Conservation (phyloP, 2,888 invertebrate species). For the Cybosia mesomella region DNA sequence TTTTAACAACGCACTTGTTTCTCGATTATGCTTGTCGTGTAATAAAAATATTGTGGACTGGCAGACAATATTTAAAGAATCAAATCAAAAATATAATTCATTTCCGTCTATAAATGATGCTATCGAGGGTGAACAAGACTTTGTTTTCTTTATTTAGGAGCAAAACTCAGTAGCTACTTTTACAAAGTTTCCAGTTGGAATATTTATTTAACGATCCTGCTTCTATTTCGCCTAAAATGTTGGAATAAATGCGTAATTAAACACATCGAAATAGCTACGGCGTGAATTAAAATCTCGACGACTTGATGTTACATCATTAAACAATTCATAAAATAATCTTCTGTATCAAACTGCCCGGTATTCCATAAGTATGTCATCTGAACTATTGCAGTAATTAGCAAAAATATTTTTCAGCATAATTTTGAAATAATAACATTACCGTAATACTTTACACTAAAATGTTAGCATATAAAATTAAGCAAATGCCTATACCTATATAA, state of each 20-base stretch:
- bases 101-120: slow-evolving; percentile 50
- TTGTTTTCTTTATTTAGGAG: slow-evolving; percentile 58
- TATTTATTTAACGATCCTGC: slow-evolving; percentile 69
- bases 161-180: slow-evolving; percentile 58
- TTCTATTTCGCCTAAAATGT: slow-evolving; percentile 37
- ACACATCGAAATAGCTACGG: slow-evolving; percentile 37
- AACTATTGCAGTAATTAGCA: slow-evolving; percentile 12
- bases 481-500: background rate
- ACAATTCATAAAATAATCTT: slow-evolving; percentile 18
- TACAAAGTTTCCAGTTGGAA: slow-evolving; percentile 57
- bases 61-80: slow-evolving; percentile 22
- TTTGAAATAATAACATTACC: background rate
- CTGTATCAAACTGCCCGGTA: background rate
- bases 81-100: slow-evolving; percentile 33
- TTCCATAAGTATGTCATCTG: slow-evolving; percentile 7
- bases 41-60: slow-evolving; percentile 15
- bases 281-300: slow-evolving; percentile 11
- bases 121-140: slow-evolving; percentile 49
- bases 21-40: background rate
- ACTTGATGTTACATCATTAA: slow-evolving; percentile 21
- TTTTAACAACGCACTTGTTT: slow-evolving; percentile 8
- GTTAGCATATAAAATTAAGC: background rate
- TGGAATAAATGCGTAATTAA: slow-evolving; percentile 32
- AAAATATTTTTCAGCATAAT: background rate
- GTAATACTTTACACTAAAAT: background rate